These are phyloP conservation scores for Hippopotamyrus pictus DNA, from an alignment of 2,797 vertebrate species.

Conservation along the genomic window DNA sequence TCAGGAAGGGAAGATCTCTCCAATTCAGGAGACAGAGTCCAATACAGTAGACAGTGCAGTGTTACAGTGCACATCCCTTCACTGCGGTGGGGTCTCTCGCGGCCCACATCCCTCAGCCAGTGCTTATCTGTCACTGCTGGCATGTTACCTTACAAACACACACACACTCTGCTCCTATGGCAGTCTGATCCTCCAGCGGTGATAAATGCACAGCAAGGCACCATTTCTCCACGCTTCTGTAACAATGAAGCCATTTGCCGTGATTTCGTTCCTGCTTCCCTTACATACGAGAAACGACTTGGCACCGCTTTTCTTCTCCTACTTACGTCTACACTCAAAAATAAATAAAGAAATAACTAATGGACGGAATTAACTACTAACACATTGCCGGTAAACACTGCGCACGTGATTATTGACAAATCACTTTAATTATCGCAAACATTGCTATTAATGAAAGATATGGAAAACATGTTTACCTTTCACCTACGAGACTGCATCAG, in stretches of 20 bases:
- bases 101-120: not conserved
- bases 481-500: not conserved
- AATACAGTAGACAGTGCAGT: not conserved
- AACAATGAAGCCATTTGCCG: not conserved
- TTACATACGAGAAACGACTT: not conserved
- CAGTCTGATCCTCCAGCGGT: not conserved
- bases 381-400: not conserved
- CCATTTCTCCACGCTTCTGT: not conserved
- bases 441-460: not conserved
- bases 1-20: not conserved
- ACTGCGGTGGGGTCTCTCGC: not conserved
- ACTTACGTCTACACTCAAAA: not conserved
- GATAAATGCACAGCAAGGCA: not conserved
- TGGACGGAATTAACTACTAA: not conserved
- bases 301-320: not conserved
- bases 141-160: not conserved
- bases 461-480: not conserved
- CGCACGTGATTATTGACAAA: not conserved
- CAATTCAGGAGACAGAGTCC: not conserved
- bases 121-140: not conserved
- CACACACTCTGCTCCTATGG: not conserved
- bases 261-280: not conserved
- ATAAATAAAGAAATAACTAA: not conserved
- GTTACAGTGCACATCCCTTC: not conserved
- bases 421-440: not conserved